Evolutionary conservation across 2,113 vertebrate species (phyloP).

Genomic region (Pycnonotus jocosus): DNA sequence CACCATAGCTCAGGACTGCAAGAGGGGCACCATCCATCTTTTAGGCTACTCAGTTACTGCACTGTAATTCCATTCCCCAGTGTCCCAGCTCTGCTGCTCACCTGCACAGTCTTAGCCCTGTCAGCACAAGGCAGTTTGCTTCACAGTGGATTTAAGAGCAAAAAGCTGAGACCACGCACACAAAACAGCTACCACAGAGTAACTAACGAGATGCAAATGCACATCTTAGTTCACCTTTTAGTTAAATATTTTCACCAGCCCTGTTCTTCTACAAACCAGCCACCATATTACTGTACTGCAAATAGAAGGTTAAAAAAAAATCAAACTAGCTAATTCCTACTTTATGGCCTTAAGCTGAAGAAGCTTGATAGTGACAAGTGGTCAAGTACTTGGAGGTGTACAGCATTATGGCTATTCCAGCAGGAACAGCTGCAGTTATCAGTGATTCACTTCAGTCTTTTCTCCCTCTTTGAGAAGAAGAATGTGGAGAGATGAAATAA

Average conservation of each 20-base stretch:
- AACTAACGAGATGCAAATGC: not conserved
- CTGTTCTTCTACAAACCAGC: not conserved
- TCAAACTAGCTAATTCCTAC: not conserved
- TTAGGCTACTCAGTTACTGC: not conserved
- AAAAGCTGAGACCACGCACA: not conserved
- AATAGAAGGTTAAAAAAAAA: not conserved
- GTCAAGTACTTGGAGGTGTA: not conserved
- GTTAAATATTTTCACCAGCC: not conserved
- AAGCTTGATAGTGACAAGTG: not conserved
- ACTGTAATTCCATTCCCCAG: not conserved
- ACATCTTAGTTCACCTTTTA: not conserved
- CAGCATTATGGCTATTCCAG: not conserved
- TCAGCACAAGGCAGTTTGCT: not conserved
- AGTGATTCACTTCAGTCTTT: conserved; percentile 22
- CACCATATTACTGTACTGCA: not conserved
- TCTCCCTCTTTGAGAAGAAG: conserved; percentile 35
- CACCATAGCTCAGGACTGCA: not conserved
- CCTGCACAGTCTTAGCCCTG: not conserved
- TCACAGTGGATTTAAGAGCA: not conserved
- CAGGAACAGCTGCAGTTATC: not conserved
- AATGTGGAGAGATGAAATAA: conserved; percentile 56
- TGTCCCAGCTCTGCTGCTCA: not conserved
- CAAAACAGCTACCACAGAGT: not conserved
- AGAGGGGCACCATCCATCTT: not conserved
- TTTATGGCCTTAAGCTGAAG: not conserved